phyloP scores from a whole-genome alignment of 1,140 invertebrate genomes.

The Zelostemma sp. region DNA sequence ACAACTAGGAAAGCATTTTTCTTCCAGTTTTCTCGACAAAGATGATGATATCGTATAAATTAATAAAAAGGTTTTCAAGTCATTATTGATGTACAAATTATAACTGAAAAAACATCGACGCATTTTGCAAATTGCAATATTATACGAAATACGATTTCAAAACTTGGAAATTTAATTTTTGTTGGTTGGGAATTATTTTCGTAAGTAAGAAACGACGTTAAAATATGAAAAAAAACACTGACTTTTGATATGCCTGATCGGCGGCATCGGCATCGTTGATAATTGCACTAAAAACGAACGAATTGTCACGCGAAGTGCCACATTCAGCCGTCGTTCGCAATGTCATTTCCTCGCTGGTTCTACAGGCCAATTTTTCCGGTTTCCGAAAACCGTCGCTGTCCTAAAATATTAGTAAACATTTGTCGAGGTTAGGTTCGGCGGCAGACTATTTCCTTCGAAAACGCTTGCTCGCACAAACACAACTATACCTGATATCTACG shows the following conservation, averaged over 20 bases:
- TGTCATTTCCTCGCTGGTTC: conserved; percentile 64
- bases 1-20: not conserved
- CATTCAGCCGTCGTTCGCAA: conserved; percentile 61
- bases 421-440: conserved; percentile 47
- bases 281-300: conserved; percentile 67
- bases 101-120: too few species aligned
- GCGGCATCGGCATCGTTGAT: conserved; percentile 62
- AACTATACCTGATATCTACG: conserved; percentile 65
- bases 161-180: not conserved
- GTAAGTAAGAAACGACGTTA: conserved; percentile 10
- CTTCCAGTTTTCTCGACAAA: too few species aligned
- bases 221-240: conserved; percentile 5
- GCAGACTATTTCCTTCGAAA: conserved; percentile 1
- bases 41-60: too few species aligned
- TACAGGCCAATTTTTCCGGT: conserved; percentile 50
- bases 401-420: conserved; percentile 55
- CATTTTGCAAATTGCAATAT: not conserved
- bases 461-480: not conserved
- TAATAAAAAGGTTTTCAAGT: not conserved
- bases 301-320: conserved; percentile 65
- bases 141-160: not conserved
- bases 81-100: not conserved
- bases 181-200: too few species aligned
- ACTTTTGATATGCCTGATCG: conserved; percentile 67
- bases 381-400: conserved; percentile 60